Evolutionary conservation across 2,888 invertebrate genomes (phyloP), one percentile per base, ranked within the genome.

Genomic region (Perdita meconis): DNA sequence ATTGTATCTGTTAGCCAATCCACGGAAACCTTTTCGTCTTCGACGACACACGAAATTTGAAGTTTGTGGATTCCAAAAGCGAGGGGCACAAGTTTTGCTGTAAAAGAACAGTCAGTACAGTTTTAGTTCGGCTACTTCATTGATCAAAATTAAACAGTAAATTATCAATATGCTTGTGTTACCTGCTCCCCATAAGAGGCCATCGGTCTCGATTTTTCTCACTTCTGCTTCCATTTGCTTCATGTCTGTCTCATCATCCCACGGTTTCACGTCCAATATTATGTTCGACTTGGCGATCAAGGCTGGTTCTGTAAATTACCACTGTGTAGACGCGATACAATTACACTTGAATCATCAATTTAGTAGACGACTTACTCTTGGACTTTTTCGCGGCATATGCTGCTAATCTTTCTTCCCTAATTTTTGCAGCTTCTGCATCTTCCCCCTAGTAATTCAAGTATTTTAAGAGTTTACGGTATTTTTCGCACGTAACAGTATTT

Each of bases 191-290:
- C 99, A 99, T 3, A 98, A 92, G 38, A 99, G 95, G 26, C 99
- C 99, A 89, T 98, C 98, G 81, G 94, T 94, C 76, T 91, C 91
- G 82, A 99, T 96, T 83, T 94, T 94, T 83, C 98, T 94, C 0
- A 98, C 98, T 85, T 94, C 93, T 34, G 93, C 92, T 93, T 99
- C 98, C 95, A 99, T 94, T 71, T 93, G 94, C 84, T 94, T 95
- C 96, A 99, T 97, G 88, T 99, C 97, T 42, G 98, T 98, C 92
- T 98, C 98, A 93, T 98, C 98, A 92, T 97, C 97, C 95, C 95
- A 95, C 19, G 98, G 98, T 92, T 99, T 99, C 0, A 98, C 96
- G 93, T 99, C 98, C 83, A 99, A 94, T 84, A 99, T 96, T 60
- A 99, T 96, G 90, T 96, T 98, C 3, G 98, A 98, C 93, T 99